A percentile compares a stretch with the other conserved stretches of the same genome.
phyloP scores from a whole-genome alignment of 2,797 vertebrate genomes.

The Pseudochirops corinnae region DNA sequence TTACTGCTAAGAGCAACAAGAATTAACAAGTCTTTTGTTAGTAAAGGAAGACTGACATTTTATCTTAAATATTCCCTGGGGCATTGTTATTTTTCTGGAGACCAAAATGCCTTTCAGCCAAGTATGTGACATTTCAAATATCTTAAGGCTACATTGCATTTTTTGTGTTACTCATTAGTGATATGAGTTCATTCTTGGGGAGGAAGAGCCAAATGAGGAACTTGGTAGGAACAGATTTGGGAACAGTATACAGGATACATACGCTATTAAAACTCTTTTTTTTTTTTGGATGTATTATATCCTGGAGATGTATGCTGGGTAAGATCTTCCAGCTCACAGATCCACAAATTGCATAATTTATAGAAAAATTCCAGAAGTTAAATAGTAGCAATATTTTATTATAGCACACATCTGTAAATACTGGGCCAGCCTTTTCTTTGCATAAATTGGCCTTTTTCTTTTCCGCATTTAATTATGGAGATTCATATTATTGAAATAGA shows the following conservation, averaged over 20 bases:
- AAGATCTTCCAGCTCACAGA: constrained; percentile 25
- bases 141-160: not conserved
- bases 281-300: not conserved
- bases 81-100: constrained; percentile 33
- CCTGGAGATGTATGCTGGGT: constrained; percentile 1
- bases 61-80: constrained; percentile 26
- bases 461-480: not conserved
- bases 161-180: not conserved
- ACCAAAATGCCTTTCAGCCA: constrained; percentile 46
- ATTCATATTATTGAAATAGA: not conserved
- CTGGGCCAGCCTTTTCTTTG: not conserved
- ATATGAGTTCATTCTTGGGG: not conserved
- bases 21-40: not conserved
- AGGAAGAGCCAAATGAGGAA: constrained; percentile 12
- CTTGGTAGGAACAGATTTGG: not conserved
- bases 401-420: not conserved
- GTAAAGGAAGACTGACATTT: not conserved
- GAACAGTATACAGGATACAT: not conserved
- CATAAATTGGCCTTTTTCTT: not conserved
- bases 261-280: not conserved
- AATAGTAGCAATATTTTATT: not conserved
- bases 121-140: constrained; percentile 24
- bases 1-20: not conserved
- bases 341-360: not conserved
- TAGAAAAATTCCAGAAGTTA: not conserved